Evolutionary conservation across 2,113 vertebrate genomes (phyloP).

Genomic region (Zootoca vivipara): DNA sequence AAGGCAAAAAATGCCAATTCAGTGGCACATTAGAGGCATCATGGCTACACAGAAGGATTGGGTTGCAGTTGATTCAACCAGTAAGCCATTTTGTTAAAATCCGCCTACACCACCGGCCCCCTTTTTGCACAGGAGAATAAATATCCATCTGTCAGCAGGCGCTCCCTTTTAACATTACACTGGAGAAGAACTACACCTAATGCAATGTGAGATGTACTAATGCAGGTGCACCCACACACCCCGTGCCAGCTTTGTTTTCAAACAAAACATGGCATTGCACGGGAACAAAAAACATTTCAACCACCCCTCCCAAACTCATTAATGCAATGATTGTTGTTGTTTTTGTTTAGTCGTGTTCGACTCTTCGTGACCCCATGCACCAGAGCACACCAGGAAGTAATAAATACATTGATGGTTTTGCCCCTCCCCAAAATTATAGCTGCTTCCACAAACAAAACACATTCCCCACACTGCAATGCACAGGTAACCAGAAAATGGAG

Average conservation of each 20-base stretch:
- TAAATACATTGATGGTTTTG: constrained; percentile 32
- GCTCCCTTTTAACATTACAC: not conserved
- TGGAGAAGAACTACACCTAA: constrained; percentile 26
- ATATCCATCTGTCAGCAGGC: constrained; percentile 45
- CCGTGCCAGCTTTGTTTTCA: constrained; percentile 14
- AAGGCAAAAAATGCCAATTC: not conserved
- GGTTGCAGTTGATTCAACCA: constrained; percentile 18
- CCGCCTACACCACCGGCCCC: not conserved
- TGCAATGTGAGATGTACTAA: not conserved
- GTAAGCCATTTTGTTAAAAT: constrained; percentile 57
- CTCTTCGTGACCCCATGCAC: too few species aligned
- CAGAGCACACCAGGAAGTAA: too few species aligned
- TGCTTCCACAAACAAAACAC: constrained; percentile 35
- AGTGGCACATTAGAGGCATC: not conserved
- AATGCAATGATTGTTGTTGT: constrained; percentile 1
- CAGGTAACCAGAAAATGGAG: constrained; percentile 1
- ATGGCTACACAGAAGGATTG: not conserved
- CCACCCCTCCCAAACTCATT: not conserved
- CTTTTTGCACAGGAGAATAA: constrained; percentile 14
- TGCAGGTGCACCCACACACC: not conserved
- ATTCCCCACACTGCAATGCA: constrained; percentile 26
- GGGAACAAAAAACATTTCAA: not conserved
- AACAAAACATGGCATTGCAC: constrained; percentile 5
- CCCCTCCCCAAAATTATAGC: constrained; percentile 38
- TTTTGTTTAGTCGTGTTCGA: too few species aligned